Base-by-base conservation (phyloP, 2,888 invertebrate genomes). In the Plebejus argus region DNA sequence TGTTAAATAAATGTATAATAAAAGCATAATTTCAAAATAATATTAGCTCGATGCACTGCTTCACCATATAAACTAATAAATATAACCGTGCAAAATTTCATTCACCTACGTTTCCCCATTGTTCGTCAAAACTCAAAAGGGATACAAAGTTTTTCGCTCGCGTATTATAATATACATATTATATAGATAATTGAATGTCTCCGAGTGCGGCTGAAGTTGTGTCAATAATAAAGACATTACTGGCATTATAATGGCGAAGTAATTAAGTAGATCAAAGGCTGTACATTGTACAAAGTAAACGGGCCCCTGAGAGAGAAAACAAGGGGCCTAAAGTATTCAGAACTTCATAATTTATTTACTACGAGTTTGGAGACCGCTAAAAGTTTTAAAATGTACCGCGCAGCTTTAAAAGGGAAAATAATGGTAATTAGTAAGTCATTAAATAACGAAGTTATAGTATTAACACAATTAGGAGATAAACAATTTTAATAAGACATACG, bases 321-420 rank as follows among this genome's bases (percentile, higher is more conserved):
- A 71, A 71, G 23, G 39, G 71, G 71, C 15, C 39, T 71, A n/a
- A 39, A n/a, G 35, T 39, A 71, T 39, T 35, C 71, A 71, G 6
- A 71, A 71, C 35, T 71, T 71, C 8, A 71, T 71, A 71, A 71
- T 39, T 71, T 71, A 71, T 71, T 71, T 39, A 35, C 35, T 39
- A 39, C n/a, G 39, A 35, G 71, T 71, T 35, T 39, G 39, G 39
- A 3, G 71, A 71, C 71, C 33, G 71, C 35, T 39, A 10, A n/a
- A 71, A 71, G 8, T 71, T 71, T 71, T 39, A 35, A 10, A 39
- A 71, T 39, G 35, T 20, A 71, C 39, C 18, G 10, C 10, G 35
- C n/a, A 20, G 20, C n/a, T 71, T 15, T 71, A 6, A 35, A 39
- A n/a, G 71, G 28, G 35, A 39, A 71, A 35, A 71, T 61, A 61